Evolutionary conservation across 2,113 vertebrate genomes (phyloP), one percentile per base, ranked within the genome.

Genomic region (Atherinomorus stipes): DNA sequence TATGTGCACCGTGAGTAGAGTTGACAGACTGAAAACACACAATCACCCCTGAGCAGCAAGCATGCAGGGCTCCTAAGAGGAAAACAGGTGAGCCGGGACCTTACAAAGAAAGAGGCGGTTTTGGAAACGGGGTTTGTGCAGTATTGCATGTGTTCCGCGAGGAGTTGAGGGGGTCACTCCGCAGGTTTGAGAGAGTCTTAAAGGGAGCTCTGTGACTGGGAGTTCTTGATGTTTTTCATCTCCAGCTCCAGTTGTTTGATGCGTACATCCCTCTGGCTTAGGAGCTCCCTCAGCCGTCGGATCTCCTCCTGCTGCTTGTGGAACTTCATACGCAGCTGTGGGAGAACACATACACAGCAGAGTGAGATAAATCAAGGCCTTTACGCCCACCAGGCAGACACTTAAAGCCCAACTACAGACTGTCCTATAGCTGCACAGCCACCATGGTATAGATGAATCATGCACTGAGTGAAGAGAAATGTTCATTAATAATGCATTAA

Each of bases 221-320:
- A 65, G 85, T 25, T 91, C 63, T 57, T 85, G 50, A 95, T 11
- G 78, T 99, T 99, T 87, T 93, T 96, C 66, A 99, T 95, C 87
- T 97, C 93, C 84, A 99, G 93, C 81, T 97, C 91, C 83, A 99
- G 78, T 84, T 99, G 97, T 78, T 91, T 98, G 73, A 98, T 91
- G 67, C 91, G 93, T 18, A 98, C 88, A 25, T 98, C 96, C 26
- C 94, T 94, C 88, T 97, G 96, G 63, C 86, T 93, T 42, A 99
- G 4, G 51, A 95, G 42, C 52, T 96, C 96, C 56, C 93, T 91
- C 65, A 99, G 93, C 66, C 93, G 94, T 12, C 95, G 93, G 85
- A 99, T 98, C 85, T 99, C 98, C 31, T 98, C 96, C 90, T 97
- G 97, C 80, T 99, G 98, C 65, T 93, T 95, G 76, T 96, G 96